Conservation (phyloP, 2,888 invertebrate species). For the Acanthococcus lagerstroemiae region DNA sequence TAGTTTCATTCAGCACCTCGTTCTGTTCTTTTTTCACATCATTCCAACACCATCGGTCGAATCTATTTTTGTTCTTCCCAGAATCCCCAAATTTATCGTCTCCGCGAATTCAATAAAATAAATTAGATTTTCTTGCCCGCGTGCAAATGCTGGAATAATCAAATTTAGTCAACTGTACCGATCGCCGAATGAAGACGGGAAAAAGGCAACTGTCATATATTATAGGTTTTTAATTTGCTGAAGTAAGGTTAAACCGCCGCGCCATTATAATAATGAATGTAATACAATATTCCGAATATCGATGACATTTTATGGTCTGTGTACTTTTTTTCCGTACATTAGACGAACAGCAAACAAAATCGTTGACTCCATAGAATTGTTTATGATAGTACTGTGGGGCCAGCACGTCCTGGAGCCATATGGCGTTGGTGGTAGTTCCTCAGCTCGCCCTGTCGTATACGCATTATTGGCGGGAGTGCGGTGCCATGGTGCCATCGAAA, state of each 20-base stretch:
- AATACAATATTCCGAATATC: slow-evolving; percentile 19
- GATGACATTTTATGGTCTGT: slow-evolving; percentile 10
- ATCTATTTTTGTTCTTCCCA: no score
- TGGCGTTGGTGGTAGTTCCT: not conserved
- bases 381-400: slow-evolving; percentile 24
- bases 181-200: not conserved
- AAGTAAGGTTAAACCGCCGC: slow-evolving; percentile 6
- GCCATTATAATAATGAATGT: slow-evolving; percentile 23
- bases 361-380: slow-evolving; percentile 15
- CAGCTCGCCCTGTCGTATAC: not conserved
- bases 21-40: no score
- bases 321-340: not conserved
- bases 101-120: no score
- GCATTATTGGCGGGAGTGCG: not conserved
- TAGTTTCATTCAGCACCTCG: no score
- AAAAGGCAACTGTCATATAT: not conserved
- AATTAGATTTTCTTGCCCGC: no score
- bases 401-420: slow-evolving; percentile 28
- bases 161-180: no score
- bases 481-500: not conserved
- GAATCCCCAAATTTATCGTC: no score
- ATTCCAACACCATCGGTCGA: no score
- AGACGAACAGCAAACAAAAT: no score
- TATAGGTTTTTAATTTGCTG: not conserved
- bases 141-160: no score